A percentile compares a stretch with the other conserved stretches of the same genome.
These are phyloP conservation scores for Chrysocyon brachyurus DNA, from an alignment of 2,797 vertebrate species.

Conservation along the genomic window DNA sequence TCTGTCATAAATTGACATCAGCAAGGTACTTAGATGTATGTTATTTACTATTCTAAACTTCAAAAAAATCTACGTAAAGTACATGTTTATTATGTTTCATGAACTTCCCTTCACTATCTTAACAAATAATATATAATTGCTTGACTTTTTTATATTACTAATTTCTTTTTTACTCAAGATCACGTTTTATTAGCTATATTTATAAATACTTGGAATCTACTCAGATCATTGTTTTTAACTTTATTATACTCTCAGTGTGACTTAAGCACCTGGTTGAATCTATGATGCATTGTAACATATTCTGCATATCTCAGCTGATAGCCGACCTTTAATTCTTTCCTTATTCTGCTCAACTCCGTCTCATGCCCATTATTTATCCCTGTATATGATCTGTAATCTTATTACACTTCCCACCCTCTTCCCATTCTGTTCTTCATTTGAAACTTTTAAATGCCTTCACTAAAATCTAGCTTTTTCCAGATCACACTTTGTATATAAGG, in stretches of 20 bases:
- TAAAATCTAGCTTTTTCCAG: slow-evolving; percentile 61
- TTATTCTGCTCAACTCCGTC: background rate
- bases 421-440: slow-evolving; percentile 53
- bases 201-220: slow-evolving; percentile 53
- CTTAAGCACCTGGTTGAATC: slow-evolving; percentile 3
- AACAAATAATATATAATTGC: slow-evolving; percentile 19
- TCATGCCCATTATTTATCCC: background rate
- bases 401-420: background rate
- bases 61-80: background rate
- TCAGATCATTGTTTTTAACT: slow-evolving; percentile 55
- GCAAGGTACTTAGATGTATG: background rate
- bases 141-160: slow-evolving; percentile 39
- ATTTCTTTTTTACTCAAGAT: slow-evolving; percentile 23
- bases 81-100: slow-evolving; percentile 21
- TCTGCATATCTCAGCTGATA: slow-evolving; percentile 11
- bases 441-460: slow-evolving; percentile 48
- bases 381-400: slow-evolving; percentile 32
- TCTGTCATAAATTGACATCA: background rate
- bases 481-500: slow-evolving; percentile 6
- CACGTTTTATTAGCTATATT: slow-evolving; percentile 40
- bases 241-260: slow-evolving; percentile 44
- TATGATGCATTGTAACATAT: slow-evolving; percentile 29
- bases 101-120: slow-evolving; percentile 2
- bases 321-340: slow-evolving; percentile 60
- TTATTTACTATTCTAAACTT: slow-evolving; percentile 51